Evolutionary conservation across 2,888 invertebrate genomes (phyloP), one percentile per base, ranked within the genome.

Genomic region (Abscondita cerata): DNA sequence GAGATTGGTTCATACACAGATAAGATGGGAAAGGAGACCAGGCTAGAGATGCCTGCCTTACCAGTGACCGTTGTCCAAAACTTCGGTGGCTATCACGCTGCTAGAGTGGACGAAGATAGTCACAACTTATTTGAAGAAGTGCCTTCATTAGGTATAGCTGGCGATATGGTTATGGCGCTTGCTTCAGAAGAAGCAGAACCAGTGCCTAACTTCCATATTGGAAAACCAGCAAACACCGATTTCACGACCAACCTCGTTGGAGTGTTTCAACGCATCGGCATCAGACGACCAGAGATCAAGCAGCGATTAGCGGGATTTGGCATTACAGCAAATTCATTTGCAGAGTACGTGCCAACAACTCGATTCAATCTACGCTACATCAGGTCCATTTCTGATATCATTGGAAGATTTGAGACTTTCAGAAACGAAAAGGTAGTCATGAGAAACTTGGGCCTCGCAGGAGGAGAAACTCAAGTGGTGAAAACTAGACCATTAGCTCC

Each of bases 81-180:
- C 2, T 67, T 69, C 9, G 74, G 75, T 5, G 67, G 70, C 4
- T 76, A 77, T 48, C 76, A 76, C 53, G 67, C 73, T 33, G 33
- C 16, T 12, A 59, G 5, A 5, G 58, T 77, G 5, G 66, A 67
- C 25, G 58, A 11, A 1, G 68, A 70, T 40, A 72, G 61, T 5
- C 76, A 77, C 62, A 73, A 70, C 38, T 44, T 73, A n/a, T 77
- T 74, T 61, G 76, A 77, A 62, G 76, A 76, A n/a, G n/a, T n/a
- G n/a, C n/a, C n/a, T n/a, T n/a, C n/a, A n/a, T n/a, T n/a, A n/a
- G n/a, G n/a, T n/a, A 55, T 75, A 9, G 75, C 75, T 1, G 74
- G 73, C 56, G 76, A 76, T 52, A 70, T 76, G 69, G 66, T 73
- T 1, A 76, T 76, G 75, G 75, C 75, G 15, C 58, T 74, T 11